Percentiles rank a stretch among this genome's conserved stretches.
These are phyloP conservation scores for Chrysochloris asiatica DNA, from an alignment of 2,113 vertebrate species.

Conservation along the genomic window DNA sequence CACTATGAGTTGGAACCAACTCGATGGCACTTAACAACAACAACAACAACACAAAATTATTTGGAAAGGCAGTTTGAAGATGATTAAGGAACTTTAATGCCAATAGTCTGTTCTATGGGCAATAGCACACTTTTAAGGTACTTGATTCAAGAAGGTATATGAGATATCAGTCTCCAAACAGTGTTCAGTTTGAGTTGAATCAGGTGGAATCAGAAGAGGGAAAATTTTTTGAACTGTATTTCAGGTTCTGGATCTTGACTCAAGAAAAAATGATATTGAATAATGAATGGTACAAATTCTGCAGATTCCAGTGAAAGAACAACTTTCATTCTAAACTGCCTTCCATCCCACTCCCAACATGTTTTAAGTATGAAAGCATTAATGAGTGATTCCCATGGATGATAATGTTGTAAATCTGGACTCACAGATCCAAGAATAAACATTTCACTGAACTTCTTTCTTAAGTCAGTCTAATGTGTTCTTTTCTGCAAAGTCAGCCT, in stretches of 20 bases:
- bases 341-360: too few species aligned
- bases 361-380: not conserved
- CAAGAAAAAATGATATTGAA: not conserved
- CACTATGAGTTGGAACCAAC: too few species aligned
- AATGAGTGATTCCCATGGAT: not conserved
- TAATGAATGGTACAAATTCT: not conserved
- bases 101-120: not conserved
- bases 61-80: not conserved
- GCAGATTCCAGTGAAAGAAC: not conserved
- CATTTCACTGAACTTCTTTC: not conserved
- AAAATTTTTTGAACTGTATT: not conserved
- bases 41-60: too few species aligned
- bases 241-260: not conserved
- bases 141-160: too few species aligned
- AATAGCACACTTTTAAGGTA: too few species aligned
- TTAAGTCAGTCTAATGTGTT: not conserved
- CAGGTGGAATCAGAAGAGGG: not conserved
- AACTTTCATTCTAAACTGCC: not conserved
- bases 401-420: not conserved
- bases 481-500: not conserved
- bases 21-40: too few species aligned
- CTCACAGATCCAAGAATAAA: not conserved
- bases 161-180: not conserved
- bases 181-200: not conserved
- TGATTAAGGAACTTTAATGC: not conserved